Base-by-base conservation (phyloP, 1,140 invertebrate species). In the Polypedilum pembai region DNA sequence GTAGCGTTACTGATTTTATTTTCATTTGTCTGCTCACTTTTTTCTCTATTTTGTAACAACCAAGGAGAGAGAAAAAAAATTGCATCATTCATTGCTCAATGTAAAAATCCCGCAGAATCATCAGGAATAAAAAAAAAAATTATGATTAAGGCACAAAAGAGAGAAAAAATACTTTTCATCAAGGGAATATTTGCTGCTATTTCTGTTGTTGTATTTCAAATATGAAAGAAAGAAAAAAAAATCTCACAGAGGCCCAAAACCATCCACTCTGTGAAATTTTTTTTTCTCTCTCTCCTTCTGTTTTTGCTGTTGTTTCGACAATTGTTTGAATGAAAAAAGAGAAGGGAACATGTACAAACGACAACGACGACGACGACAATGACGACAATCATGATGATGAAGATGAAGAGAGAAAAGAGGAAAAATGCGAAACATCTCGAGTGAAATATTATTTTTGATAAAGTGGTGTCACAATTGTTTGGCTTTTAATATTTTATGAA, bases 401-500 rank as follows among this genome's bases (percentile, higher is more conserved):
- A 15, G 12, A 56, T 12, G 45, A 56, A 56, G 12, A n/a, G 45
- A 33, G 24, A 33, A 33, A 33, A 15, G 15, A 45, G 12, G 15
- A 56, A 56, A 56, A n/a, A 56, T 56, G 45, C 45, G 45, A 56
- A 56, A 15, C 45, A 56, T 56, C 45, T 56, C 45, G 45, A 56
- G 10, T 12, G 45, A 12, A 56, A n/a, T 33, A 33, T 33, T 33
- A 33, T 56, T 56, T 56, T 56, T 56, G 45, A 56, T 56, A 56
- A 56, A 56, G 45, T 56, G 45, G 45, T 56, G 45, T 56, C 45
- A 56, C 45, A 56, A 56, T 56, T 56, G 45, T 56, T 56, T 56
- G 45, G 45, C 45, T 56, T 56, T 56, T 56, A 56, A 56, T 56
- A 56, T 56, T 56, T 56, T 56, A 56, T 56, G 45, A 56, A 56